phyloP scores from a whole-genome alignment of 2,888 invertebrate genomes.

The Carabus problematicus region DNA sequence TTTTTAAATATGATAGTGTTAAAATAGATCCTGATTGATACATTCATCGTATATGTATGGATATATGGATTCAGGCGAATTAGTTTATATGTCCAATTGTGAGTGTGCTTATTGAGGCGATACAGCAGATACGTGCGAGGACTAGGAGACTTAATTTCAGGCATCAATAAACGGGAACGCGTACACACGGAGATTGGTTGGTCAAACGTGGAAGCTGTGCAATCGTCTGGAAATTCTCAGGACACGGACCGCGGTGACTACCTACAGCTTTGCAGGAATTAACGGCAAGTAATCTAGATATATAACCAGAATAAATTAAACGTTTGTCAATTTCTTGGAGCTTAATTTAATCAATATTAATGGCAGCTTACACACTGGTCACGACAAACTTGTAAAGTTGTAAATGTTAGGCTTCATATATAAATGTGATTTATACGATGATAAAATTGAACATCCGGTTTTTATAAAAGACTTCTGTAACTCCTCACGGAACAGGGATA shows the following conservation, averaged over 20 bases:
- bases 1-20: no score
- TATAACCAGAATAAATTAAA: slow-evolving; percentile 38
- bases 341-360: slow-evolving; percentile 40
- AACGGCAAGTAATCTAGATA: slow-evolving; percentile 32
- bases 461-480: no score
- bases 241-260: background rate
- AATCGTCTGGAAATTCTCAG: background rate
- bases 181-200: slow-evolving; percentile 6
- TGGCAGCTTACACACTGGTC: slow-evolving; percentile 23
- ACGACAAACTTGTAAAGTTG: no score
- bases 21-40: no score
- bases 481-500: no score
- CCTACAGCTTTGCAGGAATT: slow-evolving; percentile 2
- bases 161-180: slow-evolving; percentile 24
- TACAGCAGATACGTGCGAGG: background rate
- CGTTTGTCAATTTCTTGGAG: slow-evolving; percentile 42
- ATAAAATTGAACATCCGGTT: no score
- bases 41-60: no score
- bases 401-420: no score
- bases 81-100: no score
- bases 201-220: background rate
- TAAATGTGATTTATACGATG: no score
- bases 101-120: background rate
- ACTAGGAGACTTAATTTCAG: slow-evolving; percentile 19
- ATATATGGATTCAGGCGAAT: no score